phyloP scores from a whole-genome alignment of 37 sponge, comb jelly and placozoan species.

The Bolinopsis microptera region DNA sequence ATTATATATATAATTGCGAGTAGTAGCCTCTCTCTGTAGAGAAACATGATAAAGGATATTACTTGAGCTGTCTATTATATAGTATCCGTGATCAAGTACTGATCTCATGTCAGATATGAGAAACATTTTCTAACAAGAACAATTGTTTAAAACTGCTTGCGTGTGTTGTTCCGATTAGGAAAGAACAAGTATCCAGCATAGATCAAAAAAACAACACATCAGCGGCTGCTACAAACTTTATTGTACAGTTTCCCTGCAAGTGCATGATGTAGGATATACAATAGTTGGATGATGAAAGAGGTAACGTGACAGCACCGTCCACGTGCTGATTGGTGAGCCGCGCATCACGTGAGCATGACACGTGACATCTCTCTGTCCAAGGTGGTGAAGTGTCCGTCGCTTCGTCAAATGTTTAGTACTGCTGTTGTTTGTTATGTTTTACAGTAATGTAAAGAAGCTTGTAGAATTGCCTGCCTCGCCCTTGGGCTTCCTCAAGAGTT shows the following conservation, averaged over 20 bases:
- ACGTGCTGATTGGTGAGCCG: background rate
- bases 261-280: slow-evolving; percentile 60
- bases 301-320: slow-evolving; percentile 1
- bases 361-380: slow-evolving; percentile 6
- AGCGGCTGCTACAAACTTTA: background rate
- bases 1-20: no score
- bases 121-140: background rate
- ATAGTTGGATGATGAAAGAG: slow-evolving; percentile 29
- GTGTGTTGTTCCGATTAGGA: background rate
- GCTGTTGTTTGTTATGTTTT: slow-evolving; percentile 59
- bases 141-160: background rate
- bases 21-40: no score
- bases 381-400: slow-evolving; percentile 40
- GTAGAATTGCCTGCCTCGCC: slow-evolving; percentile 43
- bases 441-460: slow-evolving; percentile 51
- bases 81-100: background rate
- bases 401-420: slow-evolving; percentile 45
- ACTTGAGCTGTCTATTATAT: no score
- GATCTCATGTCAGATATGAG: background rate
- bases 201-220: background rate
- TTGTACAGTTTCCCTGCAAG: background rate
- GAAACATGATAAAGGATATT: no score
- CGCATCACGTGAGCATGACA: slow-evolving; percentile 8
- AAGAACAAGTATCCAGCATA: background rate
- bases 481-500: slow-evolving; percentile 8